A percentile compares a stretch with the other conserved stretches of the same genome.
Evolutionary conservation across 2,888 invertebrate genomes (phyloP).

Genomic region (Polyommatus icarus): DNA sequence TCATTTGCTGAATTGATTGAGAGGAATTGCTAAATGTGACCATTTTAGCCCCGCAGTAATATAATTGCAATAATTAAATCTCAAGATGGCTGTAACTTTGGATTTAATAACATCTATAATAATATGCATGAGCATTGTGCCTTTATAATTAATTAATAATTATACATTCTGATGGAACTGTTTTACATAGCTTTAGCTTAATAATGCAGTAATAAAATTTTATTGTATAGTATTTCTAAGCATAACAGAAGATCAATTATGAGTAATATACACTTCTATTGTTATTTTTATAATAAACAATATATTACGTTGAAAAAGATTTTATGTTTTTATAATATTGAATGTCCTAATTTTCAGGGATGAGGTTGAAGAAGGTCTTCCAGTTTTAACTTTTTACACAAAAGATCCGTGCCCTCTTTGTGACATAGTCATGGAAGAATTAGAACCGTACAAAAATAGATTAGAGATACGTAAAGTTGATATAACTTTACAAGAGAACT

Average conservation of each 20-base stretch:
- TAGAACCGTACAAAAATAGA: slow-evolving; percentile 80
- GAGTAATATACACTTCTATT: not conserved
- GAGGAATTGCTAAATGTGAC: no score
- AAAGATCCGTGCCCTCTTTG: slow-evolving; percentile 91
- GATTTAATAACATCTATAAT: slow-evolving; percentile 21
- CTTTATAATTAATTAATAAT: slow-evolving; percentile 23
- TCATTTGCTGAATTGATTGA: no score
- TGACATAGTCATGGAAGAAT: slow-evolving; percentile 86
- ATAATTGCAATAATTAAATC: not conserved
- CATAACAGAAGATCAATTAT: slow-evolving; percentile 4
- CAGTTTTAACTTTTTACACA: slow-evolving; percentile 89
- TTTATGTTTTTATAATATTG: slow-evolving; percentile 42
- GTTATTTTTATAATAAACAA: slow-evolving; percentile 24
- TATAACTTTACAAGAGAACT: slow-evolving; percentile 87
- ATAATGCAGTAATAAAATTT: not conserved
- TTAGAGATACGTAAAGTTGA: slow-evolving; percentile 87
- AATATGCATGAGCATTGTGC: slow-evolving; percentile 1
- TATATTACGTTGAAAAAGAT: slow-evolving; percentile 36
- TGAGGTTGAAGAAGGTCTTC: slow-evolving; percentile 67
- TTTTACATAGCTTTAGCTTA: slow-evolving; percentile 17
- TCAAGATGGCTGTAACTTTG: not conserved
- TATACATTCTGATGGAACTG: slow-evolving; percentile 15
- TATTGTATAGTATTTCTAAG: slow-evolving; percentile 20
- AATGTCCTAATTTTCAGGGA: slow-evolving; percentile 60
- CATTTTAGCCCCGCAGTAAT: no score